Base-by-base conservation (phyloP, 2,113 vertebrate genomes). In the Callorhinus ursinus region DNA sequence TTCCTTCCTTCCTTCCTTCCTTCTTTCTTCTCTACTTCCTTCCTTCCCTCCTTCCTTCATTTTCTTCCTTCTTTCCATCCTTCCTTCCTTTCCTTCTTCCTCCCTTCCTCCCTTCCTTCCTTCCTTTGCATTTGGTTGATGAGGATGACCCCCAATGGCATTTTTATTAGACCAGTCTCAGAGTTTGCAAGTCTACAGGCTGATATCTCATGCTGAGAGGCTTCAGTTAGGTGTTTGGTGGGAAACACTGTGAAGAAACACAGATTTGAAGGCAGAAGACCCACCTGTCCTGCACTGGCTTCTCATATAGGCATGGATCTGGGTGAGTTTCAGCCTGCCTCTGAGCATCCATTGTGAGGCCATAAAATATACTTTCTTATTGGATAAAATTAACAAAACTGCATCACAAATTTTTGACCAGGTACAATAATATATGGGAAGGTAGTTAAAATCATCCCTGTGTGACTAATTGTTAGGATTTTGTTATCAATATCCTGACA, bases 291-390 rank as follows among this genome's bases (percentile, higher is more conserved):
- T 2, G 0, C n/a, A 22, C 16, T 6, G 5, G 0, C 24, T 9
- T 31, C 18, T 14, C 46, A 22, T 0, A 0, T 11, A 4, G n/a
- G 5, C 3, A 39, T 1, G 31, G 13, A 1, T 51, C 7, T 21
- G n/a, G 46, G 13, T 0, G 13, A 53, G 9, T 7, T n/a, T 59
- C 42, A 9, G 33, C 22, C 79, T 5, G 5, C 9, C 21, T 18
- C 8, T 51, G 9, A 59, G 79, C 39, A n/a, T 19, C 65, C 51
- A 28, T 21, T 1, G 33, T 67, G 31, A 26, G 39, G 72, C 2
- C 1, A 6, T 61, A 21, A 76, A 63, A 19, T 24, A 61, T 33
- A 51, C 42, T 74, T 57, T 36, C 4, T 14, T 28, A 31, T 6
- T 28, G 51, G n/a, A 42, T 21, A 18, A 31, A 55, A 28, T 53